Evolutionary conservation across 2,797 vertebrate species (phyloP).

Genomic region (Intellagama lesueurii): DNA sequence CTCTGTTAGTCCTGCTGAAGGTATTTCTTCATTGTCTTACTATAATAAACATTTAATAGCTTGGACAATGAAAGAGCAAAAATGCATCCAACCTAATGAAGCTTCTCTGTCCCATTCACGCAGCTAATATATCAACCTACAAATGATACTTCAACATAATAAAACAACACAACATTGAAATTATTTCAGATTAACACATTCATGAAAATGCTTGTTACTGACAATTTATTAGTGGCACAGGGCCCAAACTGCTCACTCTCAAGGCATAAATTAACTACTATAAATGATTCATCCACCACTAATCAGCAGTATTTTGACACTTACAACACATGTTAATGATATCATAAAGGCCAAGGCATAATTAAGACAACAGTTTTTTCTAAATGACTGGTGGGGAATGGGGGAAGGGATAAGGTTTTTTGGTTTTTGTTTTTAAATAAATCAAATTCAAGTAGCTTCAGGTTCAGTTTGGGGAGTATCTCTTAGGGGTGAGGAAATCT

Average conservation of each 20-base stretch:
- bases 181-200: neutral
- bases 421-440: neutral
- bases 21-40: neutral
- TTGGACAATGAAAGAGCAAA: neutral
- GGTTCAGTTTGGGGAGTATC: neutral
- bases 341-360: neutral
- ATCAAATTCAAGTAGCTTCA: neutral
- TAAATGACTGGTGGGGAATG: neutral
- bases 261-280: slow-evolving; percentile 7
- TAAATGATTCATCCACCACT: neutral
- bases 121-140: rapidly evolving
- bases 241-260: neutral
- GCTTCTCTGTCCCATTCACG: neutral
- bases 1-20: neutral
- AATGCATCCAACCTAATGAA: neutral
- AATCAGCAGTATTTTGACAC: slow-evolving; percentile 7
- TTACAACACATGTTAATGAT: neutral
- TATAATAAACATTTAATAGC: neutral
- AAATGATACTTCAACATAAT: neutral
- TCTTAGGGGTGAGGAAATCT: neutral
- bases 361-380: neutral
- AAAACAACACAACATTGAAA: rapidly evolving
- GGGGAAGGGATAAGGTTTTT: too few relatives aligned
- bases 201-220: slow-evolving; percentile 8
- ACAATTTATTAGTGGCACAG: neutral